These are phyloP conservation scores for Pocillopora damicornis DNA, from an alignment of 64 coral and sea anemone genomes.

Conservation along the genomic window DNA sequence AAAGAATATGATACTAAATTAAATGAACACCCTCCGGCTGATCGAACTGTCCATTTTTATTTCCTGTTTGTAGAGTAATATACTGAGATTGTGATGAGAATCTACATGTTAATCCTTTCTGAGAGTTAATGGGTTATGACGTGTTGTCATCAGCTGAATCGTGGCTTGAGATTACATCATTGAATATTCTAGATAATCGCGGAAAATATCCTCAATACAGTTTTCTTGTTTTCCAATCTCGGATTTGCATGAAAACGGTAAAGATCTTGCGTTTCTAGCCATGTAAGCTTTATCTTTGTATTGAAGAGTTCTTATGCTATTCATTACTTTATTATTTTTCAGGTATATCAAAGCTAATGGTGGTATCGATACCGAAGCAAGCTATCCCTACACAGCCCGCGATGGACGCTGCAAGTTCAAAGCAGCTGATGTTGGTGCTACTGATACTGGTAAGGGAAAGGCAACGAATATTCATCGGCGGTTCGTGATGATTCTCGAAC, in stretches of 20 bases:
- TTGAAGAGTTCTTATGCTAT: neutral
- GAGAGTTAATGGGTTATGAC: too few relatives aligned
- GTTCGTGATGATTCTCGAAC: neutral
- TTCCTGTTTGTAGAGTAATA: too few relatives aligned
- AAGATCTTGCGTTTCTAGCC: neutral
- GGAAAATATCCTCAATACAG: neutral
- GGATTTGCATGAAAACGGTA: neutral
- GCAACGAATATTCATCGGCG: neutral
- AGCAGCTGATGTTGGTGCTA: slow-evolving; percentile 38
- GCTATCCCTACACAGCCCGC: slow-evolving; percentile 77
- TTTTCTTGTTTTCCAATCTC: neutral
- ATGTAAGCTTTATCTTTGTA: neutral
- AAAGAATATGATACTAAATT: too few relatives aligned
- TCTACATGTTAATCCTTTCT: too few relatives aligned
- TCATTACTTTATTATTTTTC: neutral
- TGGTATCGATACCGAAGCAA: slow-evolving; percentile 86
- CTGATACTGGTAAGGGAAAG: slow-evolving; percentile 32
- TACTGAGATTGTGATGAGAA: too few relatives aligned
- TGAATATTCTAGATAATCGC: too few relatives aligned
- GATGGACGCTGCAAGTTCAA: slow-evolving; percentile 46
- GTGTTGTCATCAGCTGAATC: too few relatives aligned
- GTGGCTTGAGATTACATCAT: too few relatives aligned
- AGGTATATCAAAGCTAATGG: slow-evolving; percentile 82
- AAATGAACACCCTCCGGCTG: too few relatives aligned
- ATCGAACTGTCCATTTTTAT: too few relatives aligned